Conservation (phyloP, 2,888 invertebrate genomes). For the Sialis lutaria region DNA sequence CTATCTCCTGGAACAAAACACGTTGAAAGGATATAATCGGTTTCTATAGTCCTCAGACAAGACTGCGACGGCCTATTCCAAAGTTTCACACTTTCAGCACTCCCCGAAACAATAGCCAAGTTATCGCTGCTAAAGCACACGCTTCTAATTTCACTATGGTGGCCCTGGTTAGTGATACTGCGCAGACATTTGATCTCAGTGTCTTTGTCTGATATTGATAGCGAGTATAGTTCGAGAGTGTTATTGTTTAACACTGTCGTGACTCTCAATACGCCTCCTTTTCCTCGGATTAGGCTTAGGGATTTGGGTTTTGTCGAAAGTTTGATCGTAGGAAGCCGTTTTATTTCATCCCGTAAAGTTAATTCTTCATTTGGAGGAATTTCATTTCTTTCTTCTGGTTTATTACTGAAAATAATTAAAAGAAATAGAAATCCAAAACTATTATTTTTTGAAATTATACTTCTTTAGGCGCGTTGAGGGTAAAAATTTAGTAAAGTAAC, state of each 20-base stretch:
- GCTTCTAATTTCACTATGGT: conserved; percentile 75
- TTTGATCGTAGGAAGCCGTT: conserved; percentile 46
- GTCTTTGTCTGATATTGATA: conserved; percentile 25
- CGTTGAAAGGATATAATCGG: conserved; percentile 50
- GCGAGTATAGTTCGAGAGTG: conserved; percentile 49
- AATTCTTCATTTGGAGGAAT: conserved; percentile 25
- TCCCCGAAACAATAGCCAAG: conserved; percentile 69
- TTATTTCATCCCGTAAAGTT: conserved; percentile 56
- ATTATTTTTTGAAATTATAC: neutral
- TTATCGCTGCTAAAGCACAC: conserved; percentile 85
- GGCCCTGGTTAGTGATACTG: conserved; percentile 58
- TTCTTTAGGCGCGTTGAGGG: neutral
- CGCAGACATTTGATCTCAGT: conserved; percentile 40
- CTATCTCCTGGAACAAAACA: conserved; percentile 82
- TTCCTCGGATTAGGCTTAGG: conserved; percentile 49
- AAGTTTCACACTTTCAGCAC: conserved; percentile 75
- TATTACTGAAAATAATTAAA: conserved; percentile 8
- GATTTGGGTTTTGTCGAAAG: conserved; percentile 49
- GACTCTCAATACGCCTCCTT: conserved; percentile 51
- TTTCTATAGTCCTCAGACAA: conserved; percentile 49
- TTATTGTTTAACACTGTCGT: conserved; percentile 54
- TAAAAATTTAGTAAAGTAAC: neutral
- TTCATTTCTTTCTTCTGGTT: conserved; percentile 17
- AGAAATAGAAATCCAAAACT: neutral
- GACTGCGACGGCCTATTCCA: conserved; percentile 71